Evolutionary conservation across 1,140 invertebrate species (phyloP), one percentile per base, ranked within the genome.

Genomic region (Neomicropteryx cornuta): DNA sequence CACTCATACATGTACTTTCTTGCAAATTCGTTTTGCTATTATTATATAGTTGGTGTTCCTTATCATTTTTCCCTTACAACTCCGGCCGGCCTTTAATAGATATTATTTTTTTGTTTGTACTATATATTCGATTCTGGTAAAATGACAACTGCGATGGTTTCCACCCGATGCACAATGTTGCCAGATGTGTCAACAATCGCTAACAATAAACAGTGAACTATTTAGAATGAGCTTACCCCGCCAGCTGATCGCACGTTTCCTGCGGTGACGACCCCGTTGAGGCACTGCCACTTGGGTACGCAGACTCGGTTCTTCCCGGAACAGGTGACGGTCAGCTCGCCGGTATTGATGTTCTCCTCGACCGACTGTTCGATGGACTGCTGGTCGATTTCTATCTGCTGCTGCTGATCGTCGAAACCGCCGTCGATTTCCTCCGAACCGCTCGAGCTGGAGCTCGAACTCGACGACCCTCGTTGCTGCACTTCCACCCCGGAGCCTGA

Each of bases 291-390:
- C 33, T 67, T 71, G 1, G 62, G 49, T 0, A 76, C 73, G 49
- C 75, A 77, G 28, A 69, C 65, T 48, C 66, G 70, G 30, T 69
- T 70, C 19, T 61, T 51, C 6, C 68, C 71, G 38, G 55, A 55
- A 43, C 75, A 77, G 6, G 62, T 60, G 41, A 66, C 58, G 36
- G 62, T 56, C 35, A 66, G 30, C 2, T 56, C 61, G 1, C 58
- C 58, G n/a, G 44, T 56, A 10, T 28, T n/a, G 27, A 20, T 34
- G 13, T 43, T 42, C 20, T 43, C 44, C 21, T 51, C 44, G 16
- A 36, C 49, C 10, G 23, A 8, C 23, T 27, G 23, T 13, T 8
- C 47, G 52, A 60, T 62, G 0, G 49, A 39, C 16, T 59, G 52
- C 29, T 62, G 53, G 17, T 56, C 53, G 29, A 50, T 57, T 38